Conservation (phyloP, 1,140 invertebrate species). For the Lamellibrachia luymesi region DNA sequence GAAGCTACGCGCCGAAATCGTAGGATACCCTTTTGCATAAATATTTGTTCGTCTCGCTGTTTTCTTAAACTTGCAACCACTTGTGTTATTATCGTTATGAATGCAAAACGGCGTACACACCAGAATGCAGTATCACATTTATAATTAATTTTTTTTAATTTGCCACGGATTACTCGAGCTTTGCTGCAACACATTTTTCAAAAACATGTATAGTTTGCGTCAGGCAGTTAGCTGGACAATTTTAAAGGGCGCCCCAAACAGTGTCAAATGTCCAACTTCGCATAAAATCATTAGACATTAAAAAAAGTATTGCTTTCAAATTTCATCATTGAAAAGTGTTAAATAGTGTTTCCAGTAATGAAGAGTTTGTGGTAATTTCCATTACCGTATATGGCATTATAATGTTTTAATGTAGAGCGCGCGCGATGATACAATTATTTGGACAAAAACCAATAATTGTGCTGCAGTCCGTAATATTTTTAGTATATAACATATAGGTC, state of each 20-base stretch:
- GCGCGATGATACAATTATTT: not conserved
- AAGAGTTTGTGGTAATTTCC: not conserved
- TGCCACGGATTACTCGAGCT: not conserved
- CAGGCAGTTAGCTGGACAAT: not conserved
- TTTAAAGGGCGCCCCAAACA: not conserved
- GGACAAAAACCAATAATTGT: not conserved
- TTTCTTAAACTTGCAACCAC: not conserved
- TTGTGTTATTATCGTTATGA: not conserved
- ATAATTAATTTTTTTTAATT: not conserved
- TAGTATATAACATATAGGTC: too few relatives aligned
- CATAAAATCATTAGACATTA: not conserved
- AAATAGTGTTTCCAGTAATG: not conserved
- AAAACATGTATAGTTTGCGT: not conserved
- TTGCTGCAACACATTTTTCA: not conserved
- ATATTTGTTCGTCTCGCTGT: not conserved
- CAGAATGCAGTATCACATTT: not conserved
- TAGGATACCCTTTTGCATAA: not conserved
- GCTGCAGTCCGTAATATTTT: too few relatives aligned
- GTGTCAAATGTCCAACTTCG: not conserved
- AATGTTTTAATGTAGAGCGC: not conserved
- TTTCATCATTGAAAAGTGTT: not conserved
- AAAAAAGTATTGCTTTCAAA: not conserved
- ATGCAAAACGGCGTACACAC: not conserved
- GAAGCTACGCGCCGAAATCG: not conserved
- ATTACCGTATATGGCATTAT: constrained; percentile 5